Percentiles rank a stretch among this genome's conserved stretches.
Evolutionary conservation across 2,113 vertebrate genomes (phyloP).

Genomic region (Origma solitaria): DNA sequence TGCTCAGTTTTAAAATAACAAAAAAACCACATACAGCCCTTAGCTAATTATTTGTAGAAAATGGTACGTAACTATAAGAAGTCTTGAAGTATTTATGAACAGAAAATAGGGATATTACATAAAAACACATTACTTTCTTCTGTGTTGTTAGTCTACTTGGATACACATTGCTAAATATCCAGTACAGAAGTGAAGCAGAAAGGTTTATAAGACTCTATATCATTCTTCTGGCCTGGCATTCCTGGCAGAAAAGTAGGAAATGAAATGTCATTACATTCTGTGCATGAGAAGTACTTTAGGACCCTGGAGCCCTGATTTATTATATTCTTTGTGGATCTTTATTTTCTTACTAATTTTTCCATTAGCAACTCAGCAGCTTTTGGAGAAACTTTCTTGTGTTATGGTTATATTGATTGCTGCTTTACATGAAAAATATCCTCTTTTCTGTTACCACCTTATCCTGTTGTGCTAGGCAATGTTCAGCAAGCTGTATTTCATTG

Average conservation of each 20-base stretch:
- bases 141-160: neutral
- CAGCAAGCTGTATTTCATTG: neutral
- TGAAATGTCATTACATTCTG: neutral
- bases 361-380: constrained; percentile 27
- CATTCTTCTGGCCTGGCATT: neutral
- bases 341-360: constrained; percentile 40
- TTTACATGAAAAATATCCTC: constrained; percentile 10
- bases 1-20: neutral
- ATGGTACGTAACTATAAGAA: neutral
- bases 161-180: neutral
- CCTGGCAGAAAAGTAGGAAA: constrained; percentile 25
- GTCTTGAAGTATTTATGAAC: neutral
- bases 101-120: neutral
- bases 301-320: neutral
- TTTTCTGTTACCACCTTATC: neutral
- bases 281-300: neutral
- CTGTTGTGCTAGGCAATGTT: neutral
- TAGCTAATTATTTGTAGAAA: neutral
- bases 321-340: neutral
- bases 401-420: neutral
- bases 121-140: neutral
- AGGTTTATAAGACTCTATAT: neutral
- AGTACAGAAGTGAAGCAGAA: neutral
- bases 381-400: neutral
- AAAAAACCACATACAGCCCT: neutral